Conservation (phyloP, 2,797 vertebrate genomes). For the Anguilla megastoma region DNA sequence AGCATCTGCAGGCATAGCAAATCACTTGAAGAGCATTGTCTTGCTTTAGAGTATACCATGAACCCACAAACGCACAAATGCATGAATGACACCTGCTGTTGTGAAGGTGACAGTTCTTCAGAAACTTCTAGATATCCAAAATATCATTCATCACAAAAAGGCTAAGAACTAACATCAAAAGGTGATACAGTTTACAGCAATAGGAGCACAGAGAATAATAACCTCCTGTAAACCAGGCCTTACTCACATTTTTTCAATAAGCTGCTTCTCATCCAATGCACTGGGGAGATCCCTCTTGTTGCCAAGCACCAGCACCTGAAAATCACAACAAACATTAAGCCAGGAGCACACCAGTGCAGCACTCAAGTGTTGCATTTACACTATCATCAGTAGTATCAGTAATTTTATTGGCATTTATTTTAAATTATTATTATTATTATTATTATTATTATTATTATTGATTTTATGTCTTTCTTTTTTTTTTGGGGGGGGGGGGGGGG, state of each 20-base stretch:
- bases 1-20: neutral
- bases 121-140: neutral
- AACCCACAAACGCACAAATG: neutral
- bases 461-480: too few relatives aligned
- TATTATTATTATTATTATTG: too few relatives aligned
- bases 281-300: slow-evolving; percentile 96
- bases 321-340: neutral
- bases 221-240: neutral
- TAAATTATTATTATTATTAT: too few relatives aligned
- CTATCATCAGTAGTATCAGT: neutral
- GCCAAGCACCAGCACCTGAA: slow-evolving; percentile 95
- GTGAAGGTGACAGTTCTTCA: neutral
- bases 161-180: neutral
- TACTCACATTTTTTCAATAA: slow-evolving; percentile 98
- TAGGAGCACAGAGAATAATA: neutral
- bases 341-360: too few relatives aligned
- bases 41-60: neutral
- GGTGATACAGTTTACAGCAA: neutral
- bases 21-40: neutral
- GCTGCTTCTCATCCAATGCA: slow-evolving; percentile 97
- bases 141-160: neutral
- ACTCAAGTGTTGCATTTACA: neutral
- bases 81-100: neutral
- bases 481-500: too few relatives aligned
- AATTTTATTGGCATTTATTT: too few relatives aligned